These are phyloP conservation scores for Burhinus bistriatus DNA, from an alignment of 2,113 vertebrate species.

Conservation along the genomic window DNA sequence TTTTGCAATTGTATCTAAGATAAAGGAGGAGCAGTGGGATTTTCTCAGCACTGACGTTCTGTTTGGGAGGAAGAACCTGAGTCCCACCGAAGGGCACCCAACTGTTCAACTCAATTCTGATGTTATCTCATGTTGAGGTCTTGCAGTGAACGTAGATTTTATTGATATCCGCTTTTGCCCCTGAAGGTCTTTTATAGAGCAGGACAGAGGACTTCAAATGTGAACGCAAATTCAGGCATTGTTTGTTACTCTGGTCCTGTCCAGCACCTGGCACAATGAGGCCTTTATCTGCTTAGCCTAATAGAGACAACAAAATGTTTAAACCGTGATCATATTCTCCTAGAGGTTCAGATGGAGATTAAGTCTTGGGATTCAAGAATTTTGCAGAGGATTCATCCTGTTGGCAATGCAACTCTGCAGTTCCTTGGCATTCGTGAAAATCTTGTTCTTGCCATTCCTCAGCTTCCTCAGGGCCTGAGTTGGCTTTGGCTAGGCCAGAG, in stretches of 20 bases:
- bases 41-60: neutral
- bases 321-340: neutral
- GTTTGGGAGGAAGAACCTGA: neutral
- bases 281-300: neutral
- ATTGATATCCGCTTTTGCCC: neutral
- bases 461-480: neutral
- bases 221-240: neutral
- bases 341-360: neutral
- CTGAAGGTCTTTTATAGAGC: neutral
- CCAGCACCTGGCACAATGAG: neutral
- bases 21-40: neutral
- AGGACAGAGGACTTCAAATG: neutral
- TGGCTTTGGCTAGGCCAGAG: neutral
- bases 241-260: neutral
- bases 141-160: neutral
- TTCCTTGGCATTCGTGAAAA: neutral
- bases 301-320: neutral
- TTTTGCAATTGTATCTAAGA: neutral
- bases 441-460: neutral
- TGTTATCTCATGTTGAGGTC: neutral
- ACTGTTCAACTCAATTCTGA: rapidly evolving
- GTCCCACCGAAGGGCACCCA: neutral
- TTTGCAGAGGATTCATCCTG: neutral
- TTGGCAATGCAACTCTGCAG: neutral
- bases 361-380: neutral